Conservation (phyloP, 2,113 vertebrate species). For the Elephas maximus region DNA sequence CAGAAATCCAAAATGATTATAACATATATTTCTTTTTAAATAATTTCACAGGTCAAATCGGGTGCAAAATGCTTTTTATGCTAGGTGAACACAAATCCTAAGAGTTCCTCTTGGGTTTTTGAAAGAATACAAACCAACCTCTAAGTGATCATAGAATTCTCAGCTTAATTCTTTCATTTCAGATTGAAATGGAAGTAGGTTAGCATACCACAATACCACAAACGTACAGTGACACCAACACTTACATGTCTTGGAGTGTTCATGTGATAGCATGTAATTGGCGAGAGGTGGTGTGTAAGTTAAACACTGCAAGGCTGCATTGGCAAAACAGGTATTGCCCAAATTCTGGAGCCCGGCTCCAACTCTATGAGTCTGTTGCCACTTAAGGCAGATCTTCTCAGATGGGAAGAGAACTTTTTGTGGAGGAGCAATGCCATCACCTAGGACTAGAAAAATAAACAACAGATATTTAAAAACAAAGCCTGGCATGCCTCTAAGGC, state of each 20-base stretch:
- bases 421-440: slow-evolving; percentile 95
- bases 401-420: slow-evolving; percentile 96
- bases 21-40: slow-evolving; percentile 65
- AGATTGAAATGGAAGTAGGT: slow-evolving; percentile 19
- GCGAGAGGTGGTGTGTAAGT: slow-evolving; percentile 97
- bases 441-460: slow-evolving; percentile 85
- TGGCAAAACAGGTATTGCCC: slow-evolving; percentile 98
- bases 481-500: not conserved
- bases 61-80: slow-evolving; percentile 55
- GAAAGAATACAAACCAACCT: slow-evolving; percentile 35
- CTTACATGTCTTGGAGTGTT: slow-evolving; percentile 97
- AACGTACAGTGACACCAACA: not conserved
- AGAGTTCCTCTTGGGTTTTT: not conserved
- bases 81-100: slow-evolving; percentile 40
- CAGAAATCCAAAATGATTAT: slow-evolving; percentile 69
- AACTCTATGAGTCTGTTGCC: slow-evolving; percentile 94
- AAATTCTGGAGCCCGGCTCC: slow-evolving; percentile 98
- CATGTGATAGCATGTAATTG: slow-evolving; percentile 97
- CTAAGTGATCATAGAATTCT: not conserved
- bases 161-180: slow-evolving; percentile 56
- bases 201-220: not conserved
- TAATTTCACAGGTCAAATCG: slow-evolving; percentile 49
- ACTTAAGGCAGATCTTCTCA: slow-evolving; percentile 96
- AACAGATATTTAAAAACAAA: slow-evolving; percentile 24
- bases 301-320: slow-evolving; percentile 97